These are phyloP conservation scores for Opisthograptis luteolata DNA, from an alignment of 2,888 invertebrate genomes.

Conservation along the genomic window DNA sequence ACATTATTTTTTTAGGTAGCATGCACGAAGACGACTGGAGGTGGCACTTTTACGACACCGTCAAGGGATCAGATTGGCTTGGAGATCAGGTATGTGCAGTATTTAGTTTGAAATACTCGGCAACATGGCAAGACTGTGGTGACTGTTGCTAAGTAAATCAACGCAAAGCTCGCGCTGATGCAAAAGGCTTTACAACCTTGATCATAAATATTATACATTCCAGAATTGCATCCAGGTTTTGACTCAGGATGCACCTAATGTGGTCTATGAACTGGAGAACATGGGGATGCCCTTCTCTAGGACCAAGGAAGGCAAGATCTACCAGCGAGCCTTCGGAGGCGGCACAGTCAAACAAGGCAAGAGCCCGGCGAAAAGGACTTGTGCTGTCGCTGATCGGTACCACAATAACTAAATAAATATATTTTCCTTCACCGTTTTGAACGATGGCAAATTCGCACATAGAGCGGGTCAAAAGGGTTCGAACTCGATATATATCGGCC, in stretches of 20 bases:
- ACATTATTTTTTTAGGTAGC: conserved; percentile 74
- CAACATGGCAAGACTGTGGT: too few relatives aligned
- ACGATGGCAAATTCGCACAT: too few relatives aligned
- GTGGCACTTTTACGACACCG: conserved; percentile 99
- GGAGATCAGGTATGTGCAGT: conserved; percentile 96
- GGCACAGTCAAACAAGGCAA: conserved; percentile 97
- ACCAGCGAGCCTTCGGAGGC: conserved; percentile 99
- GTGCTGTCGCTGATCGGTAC: conserved; percentile 95
- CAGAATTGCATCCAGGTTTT: conserved; percentile 98
- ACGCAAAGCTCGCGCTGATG: too few relatives aligned
- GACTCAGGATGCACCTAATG: conserved; percentile 93
- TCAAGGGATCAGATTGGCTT: conserved; percentile 99
- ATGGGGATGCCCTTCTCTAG: conserved; percentile 99
- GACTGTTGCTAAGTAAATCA: too few relatives aligned
- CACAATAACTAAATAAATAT: background rate
- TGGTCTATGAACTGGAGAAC: conserved; percentile 94
- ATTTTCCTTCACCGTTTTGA: conserved; percentile 1
- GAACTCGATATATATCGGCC: too few relatives aligned
- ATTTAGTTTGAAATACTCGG: too few relatives aligned
- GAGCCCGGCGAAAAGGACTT: conserved; percentile 96
- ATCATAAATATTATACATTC: background rate
- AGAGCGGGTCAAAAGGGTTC: too few relatives aligned
- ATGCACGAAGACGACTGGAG: conserved; percentile 99
- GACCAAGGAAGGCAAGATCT: conserved; percentile 97
- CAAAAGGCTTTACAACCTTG: too few relatives aligned